phyloP scores from a whole-genome alignment of 1,140 invertebrate species.

The Pseudoatta argentina region DNA sequence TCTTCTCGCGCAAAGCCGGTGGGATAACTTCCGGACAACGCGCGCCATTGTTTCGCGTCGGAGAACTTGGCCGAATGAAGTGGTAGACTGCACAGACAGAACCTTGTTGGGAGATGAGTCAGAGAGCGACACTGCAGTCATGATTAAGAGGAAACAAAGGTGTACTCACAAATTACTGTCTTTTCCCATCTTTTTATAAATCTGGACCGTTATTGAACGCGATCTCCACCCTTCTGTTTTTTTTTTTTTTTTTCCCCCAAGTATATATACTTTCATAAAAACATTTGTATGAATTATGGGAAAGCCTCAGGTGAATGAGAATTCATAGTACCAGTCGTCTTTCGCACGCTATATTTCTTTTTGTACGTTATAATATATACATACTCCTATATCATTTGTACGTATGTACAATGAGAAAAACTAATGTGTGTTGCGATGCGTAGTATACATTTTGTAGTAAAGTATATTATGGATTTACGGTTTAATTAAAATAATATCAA shows the following conservation, averaged over 20 bases:
- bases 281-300: not conserved
- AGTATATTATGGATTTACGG: not conserved
- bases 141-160: conserved; percentile 68
- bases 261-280: conserved; percentile 1
- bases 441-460: not conserved
- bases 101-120: conserved; percentile 48
- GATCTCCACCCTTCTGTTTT: not conserved
- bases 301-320: not conserved
- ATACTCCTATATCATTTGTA: not conserved
- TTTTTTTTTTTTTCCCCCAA: not conserved
- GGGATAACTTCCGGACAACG: conserved; percentile 61
- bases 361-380: not conserved
- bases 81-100: not conserved
- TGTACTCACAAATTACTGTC: conserved; percentile 25
- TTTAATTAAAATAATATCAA: not conserved
- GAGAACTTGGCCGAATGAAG: conserved; percentile 44
- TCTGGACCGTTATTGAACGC: conserved; percentile 1
- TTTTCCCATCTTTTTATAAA: conserved; percentile 43
- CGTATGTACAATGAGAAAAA: not conserved
- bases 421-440: too few species aligned
- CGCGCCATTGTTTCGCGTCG: conserved; percentile 54
- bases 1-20: conserved; percentile 36
- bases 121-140: conserved; percentile 44
- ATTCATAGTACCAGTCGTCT: conserved; percentile 6
- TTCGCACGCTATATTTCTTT: not conserved